Base-by-base conservation (phyloP, 64 coral and sea anemone species). In the Catalaphyllia jardinei region DNA sequence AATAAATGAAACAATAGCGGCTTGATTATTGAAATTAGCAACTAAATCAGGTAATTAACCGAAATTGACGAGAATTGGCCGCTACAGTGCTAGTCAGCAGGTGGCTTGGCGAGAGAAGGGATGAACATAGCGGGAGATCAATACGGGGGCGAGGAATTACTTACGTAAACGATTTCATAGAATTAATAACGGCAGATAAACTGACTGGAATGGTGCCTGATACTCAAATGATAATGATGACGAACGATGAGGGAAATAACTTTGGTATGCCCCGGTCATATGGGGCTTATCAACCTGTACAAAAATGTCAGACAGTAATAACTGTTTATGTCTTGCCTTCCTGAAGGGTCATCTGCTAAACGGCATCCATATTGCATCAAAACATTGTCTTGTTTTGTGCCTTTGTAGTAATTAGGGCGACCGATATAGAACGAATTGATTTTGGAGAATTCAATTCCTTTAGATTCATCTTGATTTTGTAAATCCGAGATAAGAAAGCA, bases 1-100 rank as follows among this genome's bases (percentile, higher is more conserved):
- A 90, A 89, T 90, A 59, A 72, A 57, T 31, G 77, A 80, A 90
- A 90, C 88, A 90, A 90, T 90, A 79, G 78, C 64, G 62, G 79
- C 64, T 51, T 80, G 28, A 90, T 82, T 79, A 73, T 71, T 80
- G 64, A 69, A 81, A 90, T 90, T 90, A 90, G 63, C 52, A 90
- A 17, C 77, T 57, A 90, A 72, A 90, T 82, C 17, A 77, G 79
- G 77, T 78, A 90, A 90, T 90, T 90, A 90, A 73, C 33, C 24
- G 9, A 50, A 85, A 85, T 85, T 85, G 81, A 46, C 22, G 4
- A 85, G 63, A 85, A 85, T 71, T 85, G 81, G 63, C 62, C 38
- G 62, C 62, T 51, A 71, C 22, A 50, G 81, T 35, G 35, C 8
- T 50, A 14, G 16, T 33, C 81, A 85, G 81, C 81, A 85, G 81